Conservation (phyloP, 2,888 invertebrate species). For the Apotomis betuletana region DNA sequence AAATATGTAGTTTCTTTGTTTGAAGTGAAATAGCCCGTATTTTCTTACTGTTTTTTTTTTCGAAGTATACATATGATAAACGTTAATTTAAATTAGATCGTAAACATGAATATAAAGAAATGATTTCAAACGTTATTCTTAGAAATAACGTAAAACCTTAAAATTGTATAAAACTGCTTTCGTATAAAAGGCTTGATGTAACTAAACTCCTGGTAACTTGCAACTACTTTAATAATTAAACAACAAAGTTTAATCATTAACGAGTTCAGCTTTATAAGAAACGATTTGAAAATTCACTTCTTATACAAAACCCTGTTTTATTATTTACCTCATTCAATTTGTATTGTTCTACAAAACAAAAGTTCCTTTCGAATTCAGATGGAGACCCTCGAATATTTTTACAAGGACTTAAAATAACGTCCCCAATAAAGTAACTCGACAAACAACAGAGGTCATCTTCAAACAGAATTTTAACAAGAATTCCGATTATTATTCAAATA, state of each 20-base stretch:
- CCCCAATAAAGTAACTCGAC: constrained; percentile 40
- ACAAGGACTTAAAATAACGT: constrained; percentile 33
- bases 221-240: too few species aligned
- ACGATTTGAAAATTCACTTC: constrained; percentile 7
- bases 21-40: too few species aligned
- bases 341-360: constrained; percentile 34
- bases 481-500: constrained; percentile 59
- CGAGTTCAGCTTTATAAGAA: constrained; percentile 5
- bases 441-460: constrained; percentile 55
- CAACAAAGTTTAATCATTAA: background rate
- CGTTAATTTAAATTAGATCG: too few species aligned
- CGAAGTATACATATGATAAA: too few species aligned
- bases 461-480: constrained; percentile 53
- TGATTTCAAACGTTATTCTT: too few species aligned
- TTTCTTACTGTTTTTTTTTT: too few species aligned
- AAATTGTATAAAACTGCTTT: too few species aligned
- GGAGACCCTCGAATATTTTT: constrained; percentile 29
- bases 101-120: too few species aligned
- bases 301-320: constrained; percentile 13
- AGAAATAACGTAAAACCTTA: too few species aligned
- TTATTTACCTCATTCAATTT: constrained; percentile 22
- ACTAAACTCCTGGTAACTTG: too few species aligned
- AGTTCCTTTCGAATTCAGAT: constrained; percentile 27
- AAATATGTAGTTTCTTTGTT: too few species aligned
- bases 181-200: too few species aligned